These are phyloP conservation scores for Clusia tigrina DNA, from an alignment of 2,888 invertebrate genomes.

Conservation along the genomic window DNA sequence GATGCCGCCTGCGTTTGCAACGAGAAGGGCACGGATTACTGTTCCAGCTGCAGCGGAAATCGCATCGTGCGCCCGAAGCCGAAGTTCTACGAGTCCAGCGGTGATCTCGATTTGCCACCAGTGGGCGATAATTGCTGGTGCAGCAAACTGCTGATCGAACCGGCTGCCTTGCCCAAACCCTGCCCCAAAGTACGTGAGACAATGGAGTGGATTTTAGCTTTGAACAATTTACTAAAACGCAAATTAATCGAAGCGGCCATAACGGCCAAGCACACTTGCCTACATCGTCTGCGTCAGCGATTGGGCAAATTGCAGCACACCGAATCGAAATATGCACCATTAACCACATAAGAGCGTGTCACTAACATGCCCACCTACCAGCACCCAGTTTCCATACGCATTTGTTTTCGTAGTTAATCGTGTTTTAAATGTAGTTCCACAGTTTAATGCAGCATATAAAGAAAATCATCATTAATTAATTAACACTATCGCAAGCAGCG, in stretches of 20 bases:
- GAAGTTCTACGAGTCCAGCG: constrained; percentile 41
- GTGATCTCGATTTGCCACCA: constrained; percentile 47
- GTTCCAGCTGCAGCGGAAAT: constrained; percentile 45
- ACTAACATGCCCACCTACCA: too few relatives aligned
- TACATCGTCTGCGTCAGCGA: constrained; percentile 49
- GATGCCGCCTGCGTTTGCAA: constrained; percentile 56
- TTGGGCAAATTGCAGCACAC: constrained; percentile 29
- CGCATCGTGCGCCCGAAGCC: constrained; percentile 45
- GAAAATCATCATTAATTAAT: too few relatives aligned
- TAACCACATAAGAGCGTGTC: constrained; percentile 24
- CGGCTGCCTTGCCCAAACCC: constrained; percentile 56
- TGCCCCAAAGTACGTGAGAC: constrained; percentile 58
- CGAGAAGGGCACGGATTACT: constrained; percentile 53
- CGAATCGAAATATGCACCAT: constrained; percentile 20
- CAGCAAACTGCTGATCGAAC: constrained; percentile 60
- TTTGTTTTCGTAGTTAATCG: too few relatives aligned
- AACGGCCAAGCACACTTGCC: constrained; percentile 44
- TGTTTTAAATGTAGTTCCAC: too few relatives aligned
- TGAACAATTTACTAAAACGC: constrained; percentile 51
- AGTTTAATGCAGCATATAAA: too few relatives aligned
- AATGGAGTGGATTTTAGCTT: constrained; percentile 49
- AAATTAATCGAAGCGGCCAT: constrained; percentile 51
- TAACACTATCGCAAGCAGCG: too few relatives aligned
- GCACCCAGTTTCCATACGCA: not conserved
- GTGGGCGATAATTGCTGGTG: constrained; percentile 62